A percentile compares a stretch with the other conserved stretches of the same genome.
phyloP scores from a whole-genome alignment of 2,113 vertebrate species.

The Mungos mungo region DNA sequence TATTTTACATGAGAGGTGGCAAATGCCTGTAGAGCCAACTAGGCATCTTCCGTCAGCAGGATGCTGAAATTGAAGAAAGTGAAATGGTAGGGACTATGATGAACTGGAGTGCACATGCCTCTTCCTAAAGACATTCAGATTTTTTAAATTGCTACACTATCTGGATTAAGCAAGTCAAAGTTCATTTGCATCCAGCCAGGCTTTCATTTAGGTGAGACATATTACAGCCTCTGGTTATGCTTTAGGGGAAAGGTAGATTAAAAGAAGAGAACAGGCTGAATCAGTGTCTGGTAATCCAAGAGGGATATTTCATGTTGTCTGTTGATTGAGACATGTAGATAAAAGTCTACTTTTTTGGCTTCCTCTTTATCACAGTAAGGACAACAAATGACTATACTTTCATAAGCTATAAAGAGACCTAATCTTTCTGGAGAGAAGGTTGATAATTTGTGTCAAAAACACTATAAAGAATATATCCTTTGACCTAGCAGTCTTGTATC shows the following conservation, averaged over 20 bases:
- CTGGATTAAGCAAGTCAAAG: neutral
- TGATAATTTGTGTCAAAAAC: neutral
- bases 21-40: neutral
- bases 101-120: neutral
- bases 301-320: neutral
- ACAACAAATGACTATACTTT: neutral
- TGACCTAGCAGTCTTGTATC: neutral
- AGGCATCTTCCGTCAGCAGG: neutral
- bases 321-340: neutral
- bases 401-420: neutral
- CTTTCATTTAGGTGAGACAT: too few species aligned
- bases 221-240: neutral
- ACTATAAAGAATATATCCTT: neutral
- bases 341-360: neutral
- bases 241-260: neutral
- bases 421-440: neutral
- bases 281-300: neutral
- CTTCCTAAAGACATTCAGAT: neutral
- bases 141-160: neutral
- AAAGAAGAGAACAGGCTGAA: neutral
- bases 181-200: neutral
- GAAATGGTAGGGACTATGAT: neutral
- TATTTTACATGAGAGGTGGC: neutral
- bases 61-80: neutral
- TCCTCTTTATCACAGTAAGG: neutral